phyloP scores from a whole-genome alignment of 2,888 invertebrate genomes.

The Rhagonycha lutea region DNA sequence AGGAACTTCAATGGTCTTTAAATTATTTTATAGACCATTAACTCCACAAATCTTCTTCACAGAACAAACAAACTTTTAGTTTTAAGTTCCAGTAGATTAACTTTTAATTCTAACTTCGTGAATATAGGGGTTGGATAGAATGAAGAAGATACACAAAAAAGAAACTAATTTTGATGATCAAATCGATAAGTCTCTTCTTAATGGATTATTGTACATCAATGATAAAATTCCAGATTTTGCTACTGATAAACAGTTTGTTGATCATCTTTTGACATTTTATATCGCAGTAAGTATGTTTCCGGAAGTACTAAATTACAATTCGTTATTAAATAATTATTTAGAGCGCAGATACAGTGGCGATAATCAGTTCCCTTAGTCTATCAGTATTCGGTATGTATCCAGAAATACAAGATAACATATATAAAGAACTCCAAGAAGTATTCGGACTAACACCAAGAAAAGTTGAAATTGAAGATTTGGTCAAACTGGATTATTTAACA shows the following conservation, averaged over 20 bases:
- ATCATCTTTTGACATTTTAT: slow-evolving; percentile 40
- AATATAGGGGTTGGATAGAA: background rate
- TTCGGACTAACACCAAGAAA: slow-evolving; percentile 36
- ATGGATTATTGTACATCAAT: slow-evolving; percentile 32
- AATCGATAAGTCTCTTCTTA: slow-evolving; percentile 30
- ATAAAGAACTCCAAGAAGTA: slow-evolving; percentile 39
- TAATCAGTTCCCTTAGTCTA: slow-evolving; percentile 35
- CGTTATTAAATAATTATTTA: slow-evolving; percentile 19
- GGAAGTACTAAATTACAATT: background rate
- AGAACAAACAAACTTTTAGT: no score
- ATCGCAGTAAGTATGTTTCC: slow-evolving; percentile 37
- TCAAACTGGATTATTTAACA: slow-evolving; percentile 41
- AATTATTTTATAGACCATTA: no score
- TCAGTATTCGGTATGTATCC: slow-evolving; percentile 48
- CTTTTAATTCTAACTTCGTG: no score
- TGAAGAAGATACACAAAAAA: background rate
- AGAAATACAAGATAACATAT: slow-evolving; percentile 44
- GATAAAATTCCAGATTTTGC: slow-evolving; percentile 35
- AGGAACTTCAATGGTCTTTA: no score
- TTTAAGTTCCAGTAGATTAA: no score
- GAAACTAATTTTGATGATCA: background rate
- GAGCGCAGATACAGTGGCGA: slow-evolving; percentile 45
- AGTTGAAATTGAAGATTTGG: slow-evolving; percentile 38
- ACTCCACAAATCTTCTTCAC: no score
- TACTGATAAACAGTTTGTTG: slow-evolving; percentile 31